Evolutionary conservation across 2,888 invertebrate species (phyloP).

Genomic region (Lordiphosa fenestrarum): DNA sequence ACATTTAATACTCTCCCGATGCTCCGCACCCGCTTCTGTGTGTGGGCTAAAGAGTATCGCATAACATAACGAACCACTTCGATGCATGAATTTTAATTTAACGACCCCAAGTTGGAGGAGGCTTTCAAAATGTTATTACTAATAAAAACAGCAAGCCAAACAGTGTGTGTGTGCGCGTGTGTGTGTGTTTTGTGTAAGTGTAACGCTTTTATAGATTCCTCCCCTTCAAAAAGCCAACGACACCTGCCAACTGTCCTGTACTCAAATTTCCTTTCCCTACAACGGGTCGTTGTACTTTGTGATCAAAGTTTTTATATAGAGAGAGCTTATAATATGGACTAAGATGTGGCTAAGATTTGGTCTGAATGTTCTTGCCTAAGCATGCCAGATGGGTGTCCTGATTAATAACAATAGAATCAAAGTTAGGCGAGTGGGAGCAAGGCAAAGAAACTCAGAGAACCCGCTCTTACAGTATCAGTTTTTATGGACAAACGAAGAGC

Average conservation of each 20-base stretch:
- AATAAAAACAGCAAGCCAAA: conserved; percentile 50
- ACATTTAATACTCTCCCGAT: conserved; percentile 59
- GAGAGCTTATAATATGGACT: too few relatives aligned
- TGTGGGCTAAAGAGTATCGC: conserved; percentile 26
- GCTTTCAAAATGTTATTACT: conserved; percentile 74
- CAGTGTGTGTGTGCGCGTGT: conserved; percentile 11
- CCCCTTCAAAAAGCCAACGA: conserved; percentile 15
- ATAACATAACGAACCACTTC: conserved; percentile 15
- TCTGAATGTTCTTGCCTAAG: too few relatives aligned
- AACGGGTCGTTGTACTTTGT: too few relatives aligned
- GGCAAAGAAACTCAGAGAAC: too few relatives aligned
- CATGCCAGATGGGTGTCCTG: too few relatives aligned
- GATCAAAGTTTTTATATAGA: too few relatives aligned
- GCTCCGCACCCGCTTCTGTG: conserved; percentile 15
- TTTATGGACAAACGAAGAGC: too few relatives aligned
- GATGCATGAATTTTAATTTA: conserved; percentile 60
- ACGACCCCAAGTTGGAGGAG: conserved; percentile 56
- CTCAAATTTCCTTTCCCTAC: not conserved
- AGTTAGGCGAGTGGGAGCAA: too few relatives aligned
- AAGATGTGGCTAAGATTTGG: too few relatives aligned
- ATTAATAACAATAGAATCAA: too few relatives aligned
- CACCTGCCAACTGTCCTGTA: conserved; percentile 49
- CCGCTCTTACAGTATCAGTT: too few relatives aligned
- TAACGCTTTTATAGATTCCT: conserved; percentile 33
- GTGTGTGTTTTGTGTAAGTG: conserved; percentile 7